phyloP scores from a whole-genome alignment of 2,888 invertebrate genomes.

The Diplazon laetatorius region DNA sequence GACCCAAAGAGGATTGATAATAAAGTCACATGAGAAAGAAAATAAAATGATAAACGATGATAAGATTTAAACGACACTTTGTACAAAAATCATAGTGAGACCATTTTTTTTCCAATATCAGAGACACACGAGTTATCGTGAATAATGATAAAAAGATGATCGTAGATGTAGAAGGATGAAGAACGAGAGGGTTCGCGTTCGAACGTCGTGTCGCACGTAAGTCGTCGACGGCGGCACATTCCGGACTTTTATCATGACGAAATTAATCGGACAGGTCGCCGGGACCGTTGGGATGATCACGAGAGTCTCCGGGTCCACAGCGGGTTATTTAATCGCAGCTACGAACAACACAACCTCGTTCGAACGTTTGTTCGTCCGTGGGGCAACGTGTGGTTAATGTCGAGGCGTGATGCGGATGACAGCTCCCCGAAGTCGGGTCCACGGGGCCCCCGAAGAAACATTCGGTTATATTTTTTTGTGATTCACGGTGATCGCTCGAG shows the following conservation, averaged over 20 bases:
- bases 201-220: constrained; percentile 3
- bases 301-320: constrained; percentile 28
- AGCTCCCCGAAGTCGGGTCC: constrained; percentile 61
- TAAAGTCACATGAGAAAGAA: background rate
- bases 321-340: constrained; percentile 42
- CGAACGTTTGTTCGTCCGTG: constrained; percentile 1
- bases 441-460: constrained; percentile 39
- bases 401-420: constrained; percentile 66
- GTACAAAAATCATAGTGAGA: background rate
- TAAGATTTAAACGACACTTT: background rate
- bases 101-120: too few species aligned
- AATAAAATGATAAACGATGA: background rate
- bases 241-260: constrained; percentile 70
- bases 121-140: too few species aligned
- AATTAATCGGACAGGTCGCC: constrained; percentile 70
- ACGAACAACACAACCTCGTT: background rate
- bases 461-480: constrained; percentile 52
- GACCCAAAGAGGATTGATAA: too few species aligned
- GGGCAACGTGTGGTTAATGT: constrained; percentile 64
- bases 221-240: constrained; percentile 65
- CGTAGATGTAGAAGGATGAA: constrained; percentile 15
- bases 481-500: constrained; percentile 41
- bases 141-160: background rate
- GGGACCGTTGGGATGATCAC: constrained; percentile 61
- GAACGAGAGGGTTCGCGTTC: constrained; percentile 44